phyloP scores from a whole-genome alignment of 2,888 invertebrate genomes.

The Caenorhabditis sp. region DNA sequence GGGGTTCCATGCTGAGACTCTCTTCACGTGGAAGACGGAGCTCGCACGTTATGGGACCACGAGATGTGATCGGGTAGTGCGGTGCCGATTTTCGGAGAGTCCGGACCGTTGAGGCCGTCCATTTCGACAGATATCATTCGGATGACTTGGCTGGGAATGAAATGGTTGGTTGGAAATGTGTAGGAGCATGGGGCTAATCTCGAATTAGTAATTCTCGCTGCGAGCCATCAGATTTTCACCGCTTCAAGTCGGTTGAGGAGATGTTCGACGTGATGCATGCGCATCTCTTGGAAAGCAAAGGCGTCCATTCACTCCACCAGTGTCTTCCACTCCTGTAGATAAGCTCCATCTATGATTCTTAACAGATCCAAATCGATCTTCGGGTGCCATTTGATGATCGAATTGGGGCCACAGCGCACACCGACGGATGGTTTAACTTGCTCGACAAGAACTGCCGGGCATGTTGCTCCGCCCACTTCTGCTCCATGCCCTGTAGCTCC shows the following conservation, averaged over 20 bases:
- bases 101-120: no score
- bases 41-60: no score
- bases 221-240: no score
- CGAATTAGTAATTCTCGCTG: no score
- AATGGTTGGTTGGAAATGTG: no score
- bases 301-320: slow-evolving; percentile 40
- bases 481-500: slow-evolving; percentile 11
- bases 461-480: neutral
- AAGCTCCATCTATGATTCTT: slow-evolving; percentile 40
- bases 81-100: no score
- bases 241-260: slow-evolving; percentile 39
- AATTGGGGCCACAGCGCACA: neutral
- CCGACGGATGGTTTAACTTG: slow-evolving; percentile 38
- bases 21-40: no score
- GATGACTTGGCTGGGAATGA: no score
- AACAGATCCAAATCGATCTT: slow-evolving; percentile 18
- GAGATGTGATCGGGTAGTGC: no score
- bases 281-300: slow-evolving; percentile 34
- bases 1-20: no score
- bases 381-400: slow-evolving; percentile 19
- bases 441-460: neutral
- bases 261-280: slow-evolving; percentile 48
- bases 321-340: slow-evolving; percentile 56
- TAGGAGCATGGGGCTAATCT: no score
- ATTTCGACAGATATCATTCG: no score